Evolutionary conservation across 37 sponge, comb jelly and placozoan species (phyloP).

Genomic region (Hexactinellida sp.): DNA sequence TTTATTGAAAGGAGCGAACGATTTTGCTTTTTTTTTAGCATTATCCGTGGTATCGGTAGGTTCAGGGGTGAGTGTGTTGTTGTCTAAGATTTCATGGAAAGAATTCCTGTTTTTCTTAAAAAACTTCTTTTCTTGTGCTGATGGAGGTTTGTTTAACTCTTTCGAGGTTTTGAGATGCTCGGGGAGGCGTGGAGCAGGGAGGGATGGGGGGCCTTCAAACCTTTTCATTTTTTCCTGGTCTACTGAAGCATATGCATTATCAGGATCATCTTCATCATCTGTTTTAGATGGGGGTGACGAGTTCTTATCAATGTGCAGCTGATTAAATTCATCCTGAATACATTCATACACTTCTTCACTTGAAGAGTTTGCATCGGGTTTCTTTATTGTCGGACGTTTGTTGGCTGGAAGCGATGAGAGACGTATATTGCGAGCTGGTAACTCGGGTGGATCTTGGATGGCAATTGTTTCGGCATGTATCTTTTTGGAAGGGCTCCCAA

Average conservation of each 20-base stretch:
- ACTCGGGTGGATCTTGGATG: background rate
- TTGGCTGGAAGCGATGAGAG: background rate
- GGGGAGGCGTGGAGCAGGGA: background rate
- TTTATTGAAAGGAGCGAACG: background rate
- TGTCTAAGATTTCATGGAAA: background rate
- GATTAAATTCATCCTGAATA: background rate
- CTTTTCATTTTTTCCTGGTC: background rate
- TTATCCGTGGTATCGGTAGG: background rate
- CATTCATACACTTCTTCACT: background rate
- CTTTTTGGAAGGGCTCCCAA: too few relatives aligned
- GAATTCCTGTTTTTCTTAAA: background rate
- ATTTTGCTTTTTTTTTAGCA: background rate
- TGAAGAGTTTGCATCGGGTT: background rate
- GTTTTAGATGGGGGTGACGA: background rate
- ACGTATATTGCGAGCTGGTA: background rate
- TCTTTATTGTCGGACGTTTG: background rate
- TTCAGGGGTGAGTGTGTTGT: background rate
- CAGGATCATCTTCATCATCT: background rate
- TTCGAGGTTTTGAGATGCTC: background rate
- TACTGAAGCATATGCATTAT: background rate
- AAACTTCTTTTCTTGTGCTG: background rate
- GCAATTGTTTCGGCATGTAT: background rate
- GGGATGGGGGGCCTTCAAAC: background rate
- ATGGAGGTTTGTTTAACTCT: background rate
- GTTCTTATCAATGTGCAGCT: background rate